phyloP scores from a whole-genome alignment of 2,113 vertebrate species.

The Ophthalmolycus amberensis region DNA sequence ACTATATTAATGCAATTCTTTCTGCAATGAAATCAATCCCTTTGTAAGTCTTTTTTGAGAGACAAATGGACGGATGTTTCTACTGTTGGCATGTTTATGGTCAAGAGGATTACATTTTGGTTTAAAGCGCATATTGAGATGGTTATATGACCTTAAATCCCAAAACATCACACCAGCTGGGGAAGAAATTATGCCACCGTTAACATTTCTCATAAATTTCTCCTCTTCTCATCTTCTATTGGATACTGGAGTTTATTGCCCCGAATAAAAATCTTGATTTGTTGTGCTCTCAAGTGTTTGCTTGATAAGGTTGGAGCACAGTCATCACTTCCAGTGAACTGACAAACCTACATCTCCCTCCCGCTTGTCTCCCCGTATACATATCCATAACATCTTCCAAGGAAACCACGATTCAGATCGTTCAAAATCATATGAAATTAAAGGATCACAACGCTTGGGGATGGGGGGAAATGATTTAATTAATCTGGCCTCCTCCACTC shows the following conservation, averaged over 20 bases:
- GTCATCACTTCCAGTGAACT: conserved; percentile 70
- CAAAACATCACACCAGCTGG: conserved; percentile 69
- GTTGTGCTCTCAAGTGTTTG: conserved; percentile 81
- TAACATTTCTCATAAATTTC: conserved; percentile 84
- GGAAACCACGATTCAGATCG: conserved; percentile 33
- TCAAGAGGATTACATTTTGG: conserved; percentile 52
- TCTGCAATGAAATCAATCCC: neutral
- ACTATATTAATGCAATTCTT: conserved; percentile 3
- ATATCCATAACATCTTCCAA: conserved; percentile 25
- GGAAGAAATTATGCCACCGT: conserved; percentile 76
- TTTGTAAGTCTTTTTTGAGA: conserved; percentile 18
- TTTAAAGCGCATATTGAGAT: conserved; percentile 67
- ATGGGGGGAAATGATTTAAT: conserved; percentile 64
- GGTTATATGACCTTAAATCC: conserved; percentile 66
- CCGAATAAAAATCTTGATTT: conserved; percentile 86
- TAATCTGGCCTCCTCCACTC: conserved; percentile 56
- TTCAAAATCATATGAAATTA: conserved; percentile 72
- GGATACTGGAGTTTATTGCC: conserved; percentile 83
- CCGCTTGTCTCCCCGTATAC: conserved; percentile 39
- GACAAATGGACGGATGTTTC: conserved; percentile 16
- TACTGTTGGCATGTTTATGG: conserved; percentile 38
- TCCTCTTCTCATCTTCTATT: conserved; percentile 79
- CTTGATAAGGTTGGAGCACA: conserved; percentile 81
- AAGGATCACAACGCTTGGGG: conserved; percentile 50
- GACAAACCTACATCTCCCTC: conserved; percentile 59